Base-by-base conservation (phyloP, 1,140 invertebrate genomes). In the Sesamia nonagrioides region DNA sequence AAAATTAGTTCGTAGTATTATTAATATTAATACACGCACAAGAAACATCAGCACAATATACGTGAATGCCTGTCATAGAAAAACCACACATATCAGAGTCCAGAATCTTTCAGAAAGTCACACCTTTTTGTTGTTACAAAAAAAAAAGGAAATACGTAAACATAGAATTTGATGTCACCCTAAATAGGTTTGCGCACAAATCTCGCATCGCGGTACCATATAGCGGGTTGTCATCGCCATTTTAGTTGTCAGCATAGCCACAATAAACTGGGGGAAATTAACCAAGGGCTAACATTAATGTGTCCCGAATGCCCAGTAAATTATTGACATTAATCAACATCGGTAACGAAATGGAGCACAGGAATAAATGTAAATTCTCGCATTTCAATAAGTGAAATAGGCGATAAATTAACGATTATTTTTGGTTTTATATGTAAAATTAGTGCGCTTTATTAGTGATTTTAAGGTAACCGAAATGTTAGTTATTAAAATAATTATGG, bases 131-230 rank as follows among this genome's bases (percentile, higher is more conserved):
- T 21, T 66, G 60, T 54, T n/a, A n/a, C n/a, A n/a, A n/a, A 60
- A 76, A 63, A 60, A 68, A 56, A 54, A 35, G 33, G 37, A 69
- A n/a, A 45, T 68, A 81, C n/a, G 82, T 77, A 60, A 84, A 84
- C 80, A 84, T 78, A 84, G 66, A 82, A 87, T 86, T 82, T 68
- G 78, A 66, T 87, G 86, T 89, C 84, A 80, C 76, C 61, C 83
- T 61, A 87, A 89, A 87, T 89, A 87, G 88, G 82, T 82, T 83
- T 86, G 68, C 52, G 78, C 80, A 88, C 86, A 88, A 90, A 90
- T 89, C 87, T 80, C 78, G 90, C 83, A 18, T 48, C 87, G 42
- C 56, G 60, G 40, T 74, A 77, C 42, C 74, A 35, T 76, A 78
- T 83, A 69, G 76, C 69, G 42, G 50, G 18, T 76, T 84, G 79